These are phyloP conservation scores for Lanius collurio DNA, from an alignment of 2,113 vertebrate genomes.

Conservation along the genomic window DNA sequence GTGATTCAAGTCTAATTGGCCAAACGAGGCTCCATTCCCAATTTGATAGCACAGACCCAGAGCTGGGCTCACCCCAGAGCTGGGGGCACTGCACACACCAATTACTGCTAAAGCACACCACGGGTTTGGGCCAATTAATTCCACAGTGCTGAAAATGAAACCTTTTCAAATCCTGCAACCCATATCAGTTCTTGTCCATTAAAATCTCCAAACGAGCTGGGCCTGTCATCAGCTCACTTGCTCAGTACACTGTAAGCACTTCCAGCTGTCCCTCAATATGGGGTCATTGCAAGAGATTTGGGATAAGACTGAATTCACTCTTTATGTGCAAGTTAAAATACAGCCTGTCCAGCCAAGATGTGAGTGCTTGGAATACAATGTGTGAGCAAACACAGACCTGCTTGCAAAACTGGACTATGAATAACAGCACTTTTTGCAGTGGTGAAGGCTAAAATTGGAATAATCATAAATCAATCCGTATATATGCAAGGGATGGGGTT, in stretches of 20 bases:
- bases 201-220: background rate
- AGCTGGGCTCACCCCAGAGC: background rate
- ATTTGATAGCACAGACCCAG: background rate
- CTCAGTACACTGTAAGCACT: background rate
- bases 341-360: background rate
- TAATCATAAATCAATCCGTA: background rate
- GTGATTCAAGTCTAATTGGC: conserved; percentile 61
- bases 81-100: background rate
- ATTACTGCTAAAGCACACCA: conserved; percentile 6
- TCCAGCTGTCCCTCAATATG: background rate
- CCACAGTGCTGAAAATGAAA: conserved; percentile 35
- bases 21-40: conserved; percentile 34
- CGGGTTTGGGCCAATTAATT: conserved; percentile 66
- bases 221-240: conserved; percentile 11
- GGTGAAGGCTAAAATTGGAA: background rate
- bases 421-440: background rate
- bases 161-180: conserved; percentile 47
- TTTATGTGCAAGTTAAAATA: background rate
- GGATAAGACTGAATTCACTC: background rate
- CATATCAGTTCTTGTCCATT: conserved; percentile 33
- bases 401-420: background rate
- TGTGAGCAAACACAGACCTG: background rate
- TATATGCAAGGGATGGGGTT: background rate
- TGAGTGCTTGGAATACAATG: background rate
- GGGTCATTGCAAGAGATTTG: background rate